Base-by-base conservation (phyloP, 2,113 vertebrate genomes). In the Clarias macrocephalus region DNA sequence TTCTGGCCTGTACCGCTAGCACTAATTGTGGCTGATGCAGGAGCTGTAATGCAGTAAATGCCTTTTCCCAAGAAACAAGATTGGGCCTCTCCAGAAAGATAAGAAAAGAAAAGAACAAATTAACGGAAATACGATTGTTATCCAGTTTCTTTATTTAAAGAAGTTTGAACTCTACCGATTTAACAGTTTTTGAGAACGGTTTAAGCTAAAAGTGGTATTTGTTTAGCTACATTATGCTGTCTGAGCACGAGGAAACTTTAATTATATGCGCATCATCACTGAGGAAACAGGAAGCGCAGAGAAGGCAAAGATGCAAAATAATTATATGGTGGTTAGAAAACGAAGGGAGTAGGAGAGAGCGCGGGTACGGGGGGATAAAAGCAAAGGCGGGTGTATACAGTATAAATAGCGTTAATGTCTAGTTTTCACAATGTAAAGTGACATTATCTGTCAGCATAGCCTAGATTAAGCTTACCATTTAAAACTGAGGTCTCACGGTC, bases 21-120 rank as follows among this genome's bases (percentile, higher is more conserved):
- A 37, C 79, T 80, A 80, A 80, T 60, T 80, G 79, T 80, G 79
- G n/a, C 56, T 37, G 56, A 37, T 60, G 30, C 30, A 37, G 56
- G 28, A 21, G 56, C 28, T 80, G 18, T 60, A 81, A 81, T 42
- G 57, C 11, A 81, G 25, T 62, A 23, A 23, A 81, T 62, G 79
- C 79, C 30, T 37, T 12, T 80, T 42, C 21, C 12, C 59, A 37
- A 81, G 30, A 42, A 62, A 42, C 21, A 15, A 62, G 57, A 81
- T 37, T 42, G 79, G 12, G 12, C 19, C 57, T 37, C 8, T 62
- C 11, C 62, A 8, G 30, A 12, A 81, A 37, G 79, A 37, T 62
- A 42, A 81, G 30, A 33, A 80, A 79, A 79, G n/a, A 80, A 60
- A 81, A 62, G 79, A 81, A 80, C 79, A 21, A 60, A 42, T 62